Percentiles rank a stretch among this genome's conserved stretches.
phyloP scores from a whole-genome alignment of 1,140 invertebrate species.

The Nixonia krombeini region DNA sequence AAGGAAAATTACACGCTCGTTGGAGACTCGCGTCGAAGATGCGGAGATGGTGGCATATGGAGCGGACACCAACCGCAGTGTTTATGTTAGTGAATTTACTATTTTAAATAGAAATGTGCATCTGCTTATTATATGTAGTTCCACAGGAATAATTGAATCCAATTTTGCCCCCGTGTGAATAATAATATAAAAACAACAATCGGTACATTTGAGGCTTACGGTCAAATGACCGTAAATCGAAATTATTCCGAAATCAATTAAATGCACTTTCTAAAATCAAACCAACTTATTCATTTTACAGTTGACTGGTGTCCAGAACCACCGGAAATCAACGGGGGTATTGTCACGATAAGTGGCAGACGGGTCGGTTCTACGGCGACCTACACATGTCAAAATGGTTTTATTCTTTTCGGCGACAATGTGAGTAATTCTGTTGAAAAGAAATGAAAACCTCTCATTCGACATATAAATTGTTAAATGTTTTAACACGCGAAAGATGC shows the following conservation, averaged over 20 bases:
- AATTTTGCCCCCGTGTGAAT: too few species aligned
- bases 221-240: too few species aligned
- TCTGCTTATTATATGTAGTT: constrained; percentile 4
- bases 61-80: constrained; percentile 84
- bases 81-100: constrained; percentile 73
- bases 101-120: too few species aligned
- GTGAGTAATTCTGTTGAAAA: constrained; percentile 68
- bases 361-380: constrained; percentile 83
- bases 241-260: too few species aligned
- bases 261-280: too few species aligned
- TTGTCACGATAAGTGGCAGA: constrained; percentile 78
- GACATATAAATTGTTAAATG: background rate
- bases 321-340: constrained; percentile 80
- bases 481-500: too few species aligned
- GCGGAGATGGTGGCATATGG: constrained; percentile 86
- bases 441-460: too few species aligned
- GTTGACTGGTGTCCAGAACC: constrained; percentile 89
- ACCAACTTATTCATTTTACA: too few species aligned
- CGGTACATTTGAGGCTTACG: too few species aligned
- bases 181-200: too few species aligned
- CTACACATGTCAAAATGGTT: constrained; percentile 87
- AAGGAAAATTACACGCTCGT: constrained; percentile 88
- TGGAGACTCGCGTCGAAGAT: constrained; percentile 81
- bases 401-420: constrained; percentile 85
- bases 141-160: background rate